Conservation (phyloP, 2,113 vertebrate genomes). For the Puntigrus tetrazona region DNA sequence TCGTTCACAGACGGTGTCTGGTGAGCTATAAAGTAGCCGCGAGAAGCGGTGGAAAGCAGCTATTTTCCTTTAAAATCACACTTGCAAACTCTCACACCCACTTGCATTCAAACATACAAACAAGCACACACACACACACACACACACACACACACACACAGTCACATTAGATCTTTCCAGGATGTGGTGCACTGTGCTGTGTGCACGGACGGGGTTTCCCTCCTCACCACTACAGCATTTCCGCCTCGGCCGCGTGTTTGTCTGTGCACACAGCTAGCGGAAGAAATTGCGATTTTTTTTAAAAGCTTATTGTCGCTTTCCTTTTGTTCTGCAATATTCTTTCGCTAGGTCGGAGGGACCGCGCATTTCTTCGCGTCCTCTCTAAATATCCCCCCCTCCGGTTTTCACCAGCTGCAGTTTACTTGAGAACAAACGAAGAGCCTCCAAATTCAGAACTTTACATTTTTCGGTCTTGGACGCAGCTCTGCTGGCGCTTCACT, state of each 20-base stretch:
- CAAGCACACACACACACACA: conserved; percentile 32
- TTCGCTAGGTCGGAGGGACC: neutral
- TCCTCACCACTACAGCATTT: conserved; percentile 52
- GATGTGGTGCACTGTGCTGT: conserved; percentile 69
- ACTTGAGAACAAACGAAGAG: neutral
- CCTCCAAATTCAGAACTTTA: neutral
- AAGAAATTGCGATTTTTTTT: neutral
- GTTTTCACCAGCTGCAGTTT: neutral
- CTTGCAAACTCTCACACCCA: conserved; percentile 41
- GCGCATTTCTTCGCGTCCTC: no score
- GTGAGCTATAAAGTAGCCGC: neutral
- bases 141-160: neutral
- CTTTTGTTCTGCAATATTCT: neutral
- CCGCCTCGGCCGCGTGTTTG: conserved; percentile 48
- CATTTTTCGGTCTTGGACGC: neutral
- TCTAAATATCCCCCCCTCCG: neutral
- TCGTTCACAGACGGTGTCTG: neutral
- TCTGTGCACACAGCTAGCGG: conserved; percentile 25
- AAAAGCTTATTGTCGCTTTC: neutral
- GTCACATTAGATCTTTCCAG: conserved; percentile 56
- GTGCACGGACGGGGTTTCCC: conserved; percentile 66
- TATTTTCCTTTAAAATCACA: conserved; percentile 32
- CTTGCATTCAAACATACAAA: conserved; percentile 61
- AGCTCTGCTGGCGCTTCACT: conserved; percentile 6
- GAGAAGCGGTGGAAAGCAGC: neutral